These are phyloP conservation scores for Daphoenositta chrysoptera DNA, from an alignment of 2,113 vertebrate genomes.

Conservation along the genomic window DNA sequence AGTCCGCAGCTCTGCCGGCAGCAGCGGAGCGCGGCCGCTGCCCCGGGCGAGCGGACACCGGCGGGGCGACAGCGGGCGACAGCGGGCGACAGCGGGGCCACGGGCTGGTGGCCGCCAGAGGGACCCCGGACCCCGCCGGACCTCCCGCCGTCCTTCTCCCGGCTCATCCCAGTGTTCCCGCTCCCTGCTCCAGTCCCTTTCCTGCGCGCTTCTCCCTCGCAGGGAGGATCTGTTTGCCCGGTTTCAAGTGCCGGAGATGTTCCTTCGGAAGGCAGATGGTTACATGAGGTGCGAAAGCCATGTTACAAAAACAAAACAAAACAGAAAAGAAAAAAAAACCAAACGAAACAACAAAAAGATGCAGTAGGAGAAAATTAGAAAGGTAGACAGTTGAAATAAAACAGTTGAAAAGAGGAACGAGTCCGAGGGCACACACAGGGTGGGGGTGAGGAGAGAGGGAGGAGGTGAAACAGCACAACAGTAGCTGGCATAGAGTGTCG, in stretches of 20 bases:
- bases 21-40: rapidly evolving
- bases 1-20: rapidly evolving
- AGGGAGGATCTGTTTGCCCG: rapidly evolving
- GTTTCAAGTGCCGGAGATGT: rapidly evolving
- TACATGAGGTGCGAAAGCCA: not conserved
- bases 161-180: rapidly evolving
- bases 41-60: not conserved
- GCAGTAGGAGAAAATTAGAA: not conserved
- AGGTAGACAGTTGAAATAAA: not conserved
- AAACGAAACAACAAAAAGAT: not conserved
- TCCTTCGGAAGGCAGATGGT: not conserved
- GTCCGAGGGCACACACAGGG: rapidly evolving
- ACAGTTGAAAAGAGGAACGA: rapidly evolving
- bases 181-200: rapidly evolving
- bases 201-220: rapidly evolving
- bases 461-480: not conserved
- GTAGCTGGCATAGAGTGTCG: rapidly evolving
- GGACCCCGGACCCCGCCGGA: not conserved
- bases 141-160: rapidly evolving
- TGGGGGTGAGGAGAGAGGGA: rapidly evolving
- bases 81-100: too few species aligned
- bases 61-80: too few species aligned
- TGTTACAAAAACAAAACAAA: not conserved
- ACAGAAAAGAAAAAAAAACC: not conserved
- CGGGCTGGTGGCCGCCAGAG: not conserved